These are phyloP conservation scores for Drosophila mettleri DNA, from an alignment of 2,888 invertebrate species.

Conservation along the genomic window DNA sequence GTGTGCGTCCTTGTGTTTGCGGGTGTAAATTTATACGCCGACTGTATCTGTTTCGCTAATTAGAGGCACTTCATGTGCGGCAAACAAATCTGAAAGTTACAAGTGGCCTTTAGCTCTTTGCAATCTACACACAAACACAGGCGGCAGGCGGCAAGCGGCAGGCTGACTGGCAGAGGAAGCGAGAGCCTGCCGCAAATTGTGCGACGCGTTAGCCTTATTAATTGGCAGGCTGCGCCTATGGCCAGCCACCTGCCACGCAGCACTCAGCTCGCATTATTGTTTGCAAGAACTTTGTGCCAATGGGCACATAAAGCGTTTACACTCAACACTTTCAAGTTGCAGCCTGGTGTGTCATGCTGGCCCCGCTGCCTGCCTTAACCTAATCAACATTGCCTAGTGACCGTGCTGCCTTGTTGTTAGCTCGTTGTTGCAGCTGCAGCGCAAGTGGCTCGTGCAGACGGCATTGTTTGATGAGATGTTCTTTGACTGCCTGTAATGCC, in stretches of 20 bases:
- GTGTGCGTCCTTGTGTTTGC: not conserved
- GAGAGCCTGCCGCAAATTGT: not conserved
- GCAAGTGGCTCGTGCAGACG: not conserved
- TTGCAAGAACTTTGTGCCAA: slow-evolving; percentile 33
- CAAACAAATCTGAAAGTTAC: slow-evolving; percentile 30
- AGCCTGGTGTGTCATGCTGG: not conserved
- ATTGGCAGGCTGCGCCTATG: slow-evolving; percentile 38
- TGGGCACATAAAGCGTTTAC: slow-evolving; percentile 15
- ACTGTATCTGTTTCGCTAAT: slow-evolving; percentile 37
- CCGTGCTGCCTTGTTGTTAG: not conserved
- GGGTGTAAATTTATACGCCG: not conserved
- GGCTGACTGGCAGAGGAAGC: not conserved
- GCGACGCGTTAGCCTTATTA: slow-evolving; percentile 20
- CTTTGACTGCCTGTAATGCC: slow-evolving; percentile 27
- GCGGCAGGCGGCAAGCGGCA: too few relatives aligned
- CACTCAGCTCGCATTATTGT: slow-evolving; percentile 47
- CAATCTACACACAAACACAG: slow-evolving; percentile 1
- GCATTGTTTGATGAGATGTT: not conserved
- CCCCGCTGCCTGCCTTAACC: not conserved
- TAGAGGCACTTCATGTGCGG: slow-evolving; percentile 37
- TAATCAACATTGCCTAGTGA: slow-evolving; percentile 11
- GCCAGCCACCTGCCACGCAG: slow-evolving; percentile 2
- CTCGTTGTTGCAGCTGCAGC: slow-evolving; percentile 12
- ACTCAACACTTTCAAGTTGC: slow-evolving; percentile 6
- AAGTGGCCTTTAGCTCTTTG: slow-evolving; percentile 1